A percentile compares a stretch with the other conserved stretches of the same genome.
These are phyloP conservation scores for Myxocyprinus asiaticus DNA, from an alignment of 2,113 vertebrate genomes.

Conservation along the genomic window DNA sequence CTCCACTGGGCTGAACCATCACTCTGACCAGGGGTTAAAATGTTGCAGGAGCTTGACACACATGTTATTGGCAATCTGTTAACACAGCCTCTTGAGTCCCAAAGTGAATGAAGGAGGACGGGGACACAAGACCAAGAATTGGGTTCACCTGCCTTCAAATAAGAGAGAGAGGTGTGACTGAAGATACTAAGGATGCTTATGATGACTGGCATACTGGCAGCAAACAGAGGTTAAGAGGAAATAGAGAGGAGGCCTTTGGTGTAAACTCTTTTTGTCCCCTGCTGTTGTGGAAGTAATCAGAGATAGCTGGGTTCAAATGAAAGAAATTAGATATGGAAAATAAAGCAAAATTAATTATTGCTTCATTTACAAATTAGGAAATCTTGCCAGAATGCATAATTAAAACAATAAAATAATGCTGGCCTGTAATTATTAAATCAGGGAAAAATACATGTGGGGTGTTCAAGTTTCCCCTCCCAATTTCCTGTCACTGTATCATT, in stretches of 20 bases:
- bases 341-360: too few species aligned
- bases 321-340: too few species aligned
- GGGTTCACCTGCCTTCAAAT: conserved; percentile 50
- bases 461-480: neutral
- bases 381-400: conserved; percentile 11
- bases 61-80: conserved; percentile 79
- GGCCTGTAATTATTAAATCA: neutral
- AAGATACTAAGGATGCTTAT: conserved; percentile 3
- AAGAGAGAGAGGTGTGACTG: conserved; percentile 48
- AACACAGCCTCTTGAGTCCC: conserved; percentile 62
- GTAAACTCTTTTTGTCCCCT: neutral
- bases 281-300: neutral
- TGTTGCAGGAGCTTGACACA: conserved; percentile 63
- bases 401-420: neutral
- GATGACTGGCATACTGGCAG: conserved; percentile 10
- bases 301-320: neutral
- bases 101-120: conserved; percentile 60
- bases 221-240: conserved; percentile 12
- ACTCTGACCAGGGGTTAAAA: conserved; percentile 43
- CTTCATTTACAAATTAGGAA: neutral
- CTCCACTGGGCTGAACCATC: conserved; percentile 26
- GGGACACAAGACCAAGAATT: conserved; percentile 48
- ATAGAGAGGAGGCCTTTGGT: neutral
- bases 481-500: too few species aligned
- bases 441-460: conserved; percentile 20